phyloP scores from a whole-genome alignment of 2,113 vertebrate genomes.

The Dasyornis broadbenti region DNA sequence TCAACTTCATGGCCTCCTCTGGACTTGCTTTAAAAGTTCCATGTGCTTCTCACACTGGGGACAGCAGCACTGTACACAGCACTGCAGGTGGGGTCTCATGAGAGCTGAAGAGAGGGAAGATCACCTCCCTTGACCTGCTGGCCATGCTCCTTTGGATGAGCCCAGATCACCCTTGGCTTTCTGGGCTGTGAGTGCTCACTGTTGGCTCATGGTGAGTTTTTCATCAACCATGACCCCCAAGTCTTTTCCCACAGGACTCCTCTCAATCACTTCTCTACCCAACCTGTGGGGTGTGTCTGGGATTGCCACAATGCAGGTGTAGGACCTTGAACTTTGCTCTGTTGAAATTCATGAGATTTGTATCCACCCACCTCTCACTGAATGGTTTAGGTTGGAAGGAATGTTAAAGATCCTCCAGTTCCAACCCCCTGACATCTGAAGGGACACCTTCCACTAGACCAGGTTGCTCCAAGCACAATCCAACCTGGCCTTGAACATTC shows the following conservation, averaged over 20 bases:
- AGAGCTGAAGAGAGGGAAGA: neutral
- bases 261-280: neutral
- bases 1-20: neutral
- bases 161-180: neutral
- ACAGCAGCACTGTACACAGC: neutral
- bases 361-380: neutral
- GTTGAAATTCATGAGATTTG: neutral
- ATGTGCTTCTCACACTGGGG: neutral
- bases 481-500: neutral
- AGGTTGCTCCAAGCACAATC: neutral
- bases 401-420: neutral
- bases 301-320: fast-evolving
- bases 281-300: neutral
- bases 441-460: neutral
- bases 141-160: neutral
- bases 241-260: neutral
- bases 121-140: neutral
- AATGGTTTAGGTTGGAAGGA: neutral
- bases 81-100: neutral
- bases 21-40: neutral
- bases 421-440: neutral
- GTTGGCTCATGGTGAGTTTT: fast-evolving
- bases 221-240: neutral
- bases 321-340: neutral
- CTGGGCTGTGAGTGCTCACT: neutral